A percentile compares a stretch with the other conserved stretches of the same genome.
phyloP scores from a whole-genome alignment of 2,888 invertebrate genomes.

The Drosophila quasianomalipes region DNA sequence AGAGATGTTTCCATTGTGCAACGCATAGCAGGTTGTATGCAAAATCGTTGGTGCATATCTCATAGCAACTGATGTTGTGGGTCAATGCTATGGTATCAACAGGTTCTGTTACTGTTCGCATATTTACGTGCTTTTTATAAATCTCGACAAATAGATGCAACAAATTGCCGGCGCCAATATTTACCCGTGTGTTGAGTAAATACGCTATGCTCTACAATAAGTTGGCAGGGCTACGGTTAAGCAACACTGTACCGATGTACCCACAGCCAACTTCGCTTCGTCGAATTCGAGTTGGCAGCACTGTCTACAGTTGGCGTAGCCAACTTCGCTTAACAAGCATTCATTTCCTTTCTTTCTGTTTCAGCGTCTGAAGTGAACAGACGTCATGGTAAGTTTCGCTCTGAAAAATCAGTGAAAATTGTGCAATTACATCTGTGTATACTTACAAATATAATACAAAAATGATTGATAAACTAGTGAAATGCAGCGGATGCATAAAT shows the following conservation, averaged over 20 bases:
- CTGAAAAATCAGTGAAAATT: background rate
- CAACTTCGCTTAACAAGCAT: conserved; percentile 53
- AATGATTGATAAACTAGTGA: background rate
- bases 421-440: background rate
- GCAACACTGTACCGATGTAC: background rate
- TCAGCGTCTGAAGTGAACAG: conserved; percentile 77
- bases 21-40: conserved; percentile 88
- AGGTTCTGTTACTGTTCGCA: conserved; percentile 81
- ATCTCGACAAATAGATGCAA: background rate
- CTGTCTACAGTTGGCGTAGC: conserved; percentile 30
- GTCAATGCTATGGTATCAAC: conserved; percentile 86
- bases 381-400: conserved; percentile 80
- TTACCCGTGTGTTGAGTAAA: conserved; percentile 29
- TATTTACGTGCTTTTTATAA: conserved; percentile 47
- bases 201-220: background rate
- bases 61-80: conserved; percentile 87
- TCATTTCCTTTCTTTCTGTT: conserved; percentile 80
- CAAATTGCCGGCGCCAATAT: conserved; percentile 40
- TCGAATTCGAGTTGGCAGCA: conserved; percentile 1
- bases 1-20: conserved; percentile 87
- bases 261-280: conserved; percentile 20
- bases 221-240: conserved; percentile 6
- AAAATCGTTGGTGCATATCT: conserved; percentile 89
- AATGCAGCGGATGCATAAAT: background rate
- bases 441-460: background rate